A percentile compares a stretch with the other conserved stretches of the same genome.
phyloP scores from a whole-genome alignment of 2,113 vertebrate genomes.

The Crotophaga sulcirostris region DNA sequence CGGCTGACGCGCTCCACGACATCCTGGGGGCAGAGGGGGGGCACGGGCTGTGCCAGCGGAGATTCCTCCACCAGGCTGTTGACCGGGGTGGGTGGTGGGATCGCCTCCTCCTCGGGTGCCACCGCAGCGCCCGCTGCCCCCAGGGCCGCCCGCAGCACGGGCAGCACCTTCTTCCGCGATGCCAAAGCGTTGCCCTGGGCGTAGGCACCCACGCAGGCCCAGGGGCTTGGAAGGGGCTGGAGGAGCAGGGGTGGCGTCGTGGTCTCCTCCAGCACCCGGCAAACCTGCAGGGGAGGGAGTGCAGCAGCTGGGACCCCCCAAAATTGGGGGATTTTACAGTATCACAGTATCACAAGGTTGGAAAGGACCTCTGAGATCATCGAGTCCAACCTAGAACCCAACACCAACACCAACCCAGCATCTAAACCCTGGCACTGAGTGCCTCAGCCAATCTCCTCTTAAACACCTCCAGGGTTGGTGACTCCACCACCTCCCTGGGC shows the following conservation, averaged over 20 bases:
- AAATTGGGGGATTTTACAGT: accelerated
- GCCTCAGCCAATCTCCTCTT: no score
- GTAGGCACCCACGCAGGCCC: constrained; percentile 78
- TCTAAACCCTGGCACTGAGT: no score
- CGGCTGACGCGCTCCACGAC: constrained; percentile 85
- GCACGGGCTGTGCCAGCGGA: constrained; percentile 86
- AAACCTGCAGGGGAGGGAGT: constrained; percentile 68
- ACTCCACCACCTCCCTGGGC: no score
- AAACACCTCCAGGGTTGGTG: no score
- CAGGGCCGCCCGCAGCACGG: constrained; percentile 75
- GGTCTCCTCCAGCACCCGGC: constrained; percentile 80
- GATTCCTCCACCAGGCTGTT: constrained; percentile 97
- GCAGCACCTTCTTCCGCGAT: constrained; percentile 89
- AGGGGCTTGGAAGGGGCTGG: constrained; percentile 70
- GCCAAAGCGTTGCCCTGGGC: constrained; percentile 83
- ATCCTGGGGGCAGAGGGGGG: constrained; percentile 80
- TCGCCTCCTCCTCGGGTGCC: constrained; percentile 74
- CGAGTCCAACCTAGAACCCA: no score
- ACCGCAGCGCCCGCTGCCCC: neutral
- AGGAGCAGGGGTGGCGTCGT: constrained; percentile 75
- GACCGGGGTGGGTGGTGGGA: constrained; percentile 88
- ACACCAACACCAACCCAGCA: no score
- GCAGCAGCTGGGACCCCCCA: accelerated
- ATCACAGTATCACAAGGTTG: no score
- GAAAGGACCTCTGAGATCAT: no score